A percentile compares a stretch with the other conserved stretches of the same genome.
Evolutionary conservation across 2,797 vertebrate species (phyloP).

Genomic region (Smutsia gigantea): DNA sequence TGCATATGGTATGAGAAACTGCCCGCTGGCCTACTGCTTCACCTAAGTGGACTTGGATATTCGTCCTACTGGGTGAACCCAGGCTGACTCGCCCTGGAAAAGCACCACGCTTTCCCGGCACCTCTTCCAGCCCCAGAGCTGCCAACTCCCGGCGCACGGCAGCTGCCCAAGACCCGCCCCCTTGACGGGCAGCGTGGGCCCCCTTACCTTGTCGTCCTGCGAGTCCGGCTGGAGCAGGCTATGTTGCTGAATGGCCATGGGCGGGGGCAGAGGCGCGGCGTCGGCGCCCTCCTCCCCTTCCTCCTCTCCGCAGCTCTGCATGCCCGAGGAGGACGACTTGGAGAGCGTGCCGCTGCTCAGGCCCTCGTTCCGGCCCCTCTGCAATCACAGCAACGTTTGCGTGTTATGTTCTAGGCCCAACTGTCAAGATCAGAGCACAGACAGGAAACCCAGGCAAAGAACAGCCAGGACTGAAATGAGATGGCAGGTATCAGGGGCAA

Average conservation of each 20-base stretch:
- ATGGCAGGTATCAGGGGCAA: not conserved
- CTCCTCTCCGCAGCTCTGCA: constrained; percentile 99
- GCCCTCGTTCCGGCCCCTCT: constrained; percentile 98
- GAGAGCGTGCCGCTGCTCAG: constrained; percentile 98
- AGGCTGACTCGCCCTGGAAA: not conserved
- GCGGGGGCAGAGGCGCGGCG: constrained; percentile 95
- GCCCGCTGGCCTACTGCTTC: not conserved
- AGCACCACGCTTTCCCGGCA: rapidly evolving
- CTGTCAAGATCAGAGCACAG: rapidly evolving
- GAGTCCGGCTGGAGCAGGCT: constrained; percentile 97
- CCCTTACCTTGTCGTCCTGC: constrained; percentile 97
- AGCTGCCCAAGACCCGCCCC: not conserved
- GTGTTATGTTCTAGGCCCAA: not conserved
- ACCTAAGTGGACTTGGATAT: not conserved
- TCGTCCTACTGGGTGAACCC: not conserved
- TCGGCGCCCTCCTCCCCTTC: constrained; percentile 98
- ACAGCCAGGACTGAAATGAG: not conserved
- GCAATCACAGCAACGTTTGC: constrained; percentile 68
- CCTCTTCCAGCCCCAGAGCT: not conserved
- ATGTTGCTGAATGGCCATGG: constrained; percentile 99
- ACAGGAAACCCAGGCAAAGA: not conserved
- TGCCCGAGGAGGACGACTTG: constrained; percentile 98
- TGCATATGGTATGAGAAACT: not conserved
- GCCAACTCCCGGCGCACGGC: not conserved
- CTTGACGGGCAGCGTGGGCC: rapidly evolving